Conservation (phyloP, 2,113 vertebrate genomes). For the Triplophysa tibetana region DNA sequence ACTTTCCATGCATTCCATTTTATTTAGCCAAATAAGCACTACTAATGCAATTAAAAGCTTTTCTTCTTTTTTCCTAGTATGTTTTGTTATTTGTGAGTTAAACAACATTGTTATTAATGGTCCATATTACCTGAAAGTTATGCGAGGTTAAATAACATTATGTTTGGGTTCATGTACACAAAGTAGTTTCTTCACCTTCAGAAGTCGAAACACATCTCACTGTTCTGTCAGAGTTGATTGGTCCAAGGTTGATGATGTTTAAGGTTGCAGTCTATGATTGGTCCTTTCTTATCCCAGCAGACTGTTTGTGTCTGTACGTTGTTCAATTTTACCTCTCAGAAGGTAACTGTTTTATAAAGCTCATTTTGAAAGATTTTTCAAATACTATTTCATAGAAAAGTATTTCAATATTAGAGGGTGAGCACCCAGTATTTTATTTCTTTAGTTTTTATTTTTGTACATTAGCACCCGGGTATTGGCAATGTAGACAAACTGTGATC, state of each 20-base stretch:
- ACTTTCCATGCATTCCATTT: conserved; percentile 49
- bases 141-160: conserved; percentile 16
- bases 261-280: conserved; percentile 43
- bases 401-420: conserved; percentile 57
- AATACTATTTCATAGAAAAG: conserved; percentile 53
- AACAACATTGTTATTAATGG: conserved; percentile 30
- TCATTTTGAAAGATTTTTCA: conserved; percentile 56
- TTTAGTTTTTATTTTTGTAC: conserved; percentile 85
- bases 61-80: conserved; percentile 37
- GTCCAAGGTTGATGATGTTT: conserved; percentile 27
- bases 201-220: conserved; percentile 16
- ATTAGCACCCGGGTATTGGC: conserved; percentile 79
- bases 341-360: conserved; percentile 73
- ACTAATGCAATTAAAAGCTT: conserved; percentile 45
- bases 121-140: conserved; percentile 34
- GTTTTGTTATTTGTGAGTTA: conserved; percentile 42
- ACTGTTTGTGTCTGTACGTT: conserved; percentile 45
- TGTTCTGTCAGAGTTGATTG: conserved; percentile 36
- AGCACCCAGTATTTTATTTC: conserved; percentile 70
- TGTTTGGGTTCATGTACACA: conserved; percentile 24
- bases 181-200: conserved; percentile 21
- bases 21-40: conserved; percentile 55
- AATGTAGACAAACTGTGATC: conserved; percentile 74
- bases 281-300: conserved; percentile 43
- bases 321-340: conserved; percentile 44